Base-by-base conservation (phyloP, 1,140 invertebrate species). In the Plectus sambesii region DNA sequence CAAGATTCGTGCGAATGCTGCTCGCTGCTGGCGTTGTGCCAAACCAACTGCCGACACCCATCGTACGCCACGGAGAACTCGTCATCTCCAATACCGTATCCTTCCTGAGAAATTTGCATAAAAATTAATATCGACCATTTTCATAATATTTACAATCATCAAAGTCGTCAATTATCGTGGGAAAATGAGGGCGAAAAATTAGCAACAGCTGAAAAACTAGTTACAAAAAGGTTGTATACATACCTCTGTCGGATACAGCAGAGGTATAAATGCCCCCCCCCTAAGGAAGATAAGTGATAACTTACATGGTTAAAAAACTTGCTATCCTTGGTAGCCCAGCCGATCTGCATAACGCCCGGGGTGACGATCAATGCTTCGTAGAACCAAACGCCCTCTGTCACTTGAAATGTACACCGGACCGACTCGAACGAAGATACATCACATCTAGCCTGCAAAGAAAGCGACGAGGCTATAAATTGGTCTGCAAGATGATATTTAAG, bases 401-500 rank as follows among this genome's bases (percentile, higher is more conserved):
- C 84, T 78, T 84, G 84, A 73, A 85, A 88, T 2, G 87, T 93
- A 72, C 85, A 88, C 8, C 87, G 76, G 0, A 92, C 87, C 75
- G 85, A 89, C 75, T 94, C 87, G 74, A 93, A 93, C 1, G 85
- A 86, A 56, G 84, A 84, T 8, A 84, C 84, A 75, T 93, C 87
- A 75, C 85, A 86, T 23, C 87, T 74, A 2, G 87, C 87, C 78
- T 83, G 53, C 36, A n/a, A n/a, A n/a, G n/a, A n/a, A n/a, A n/a
- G n/a, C n/a, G n/a, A n/a, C n/a, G n/a, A n/a, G n/a, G n/a, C n/a
- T n/a, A n/a, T n/a, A n/a, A n/a, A n/a, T n/a, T n/a, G n/a, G n/a
- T n/a, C n/a, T n/a, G n/a, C n/a, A n/a, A n/a, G n/a, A n/a, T n/a
- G n/a, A n/a, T n/a, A n/a, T n/a, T n/a, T n/a, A n/a, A n/a, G n/a